Percentiles rank a stretch among this genome's conserved stretches.
Conservation (phyloP, 2,113 vertebrate species). For the Pipra filicauda region DNA sequence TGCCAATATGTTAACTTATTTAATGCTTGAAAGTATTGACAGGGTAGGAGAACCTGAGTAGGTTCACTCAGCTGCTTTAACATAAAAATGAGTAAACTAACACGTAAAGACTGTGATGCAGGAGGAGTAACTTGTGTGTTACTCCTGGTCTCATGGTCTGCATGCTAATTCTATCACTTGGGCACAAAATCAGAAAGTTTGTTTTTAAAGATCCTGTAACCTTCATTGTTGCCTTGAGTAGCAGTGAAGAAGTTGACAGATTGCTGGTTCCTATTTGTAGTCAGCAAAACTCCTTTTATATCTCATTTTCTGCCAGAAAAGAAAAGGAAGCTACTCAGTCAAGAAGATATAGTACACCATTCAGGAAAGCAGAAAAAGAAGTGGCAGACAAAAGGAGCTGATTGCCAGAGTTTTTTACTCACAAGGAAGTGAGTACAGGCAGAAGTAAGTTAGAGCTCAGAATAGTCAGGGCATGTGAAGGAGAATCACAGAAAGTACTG, state of each 20-base stretch:
- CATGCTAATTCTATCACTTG: not conserved
- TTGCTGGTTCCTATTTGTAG: constrained; percentile 16
- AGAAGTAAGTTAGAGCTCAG: not conserved
- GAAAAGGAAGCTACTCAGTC: constrained; percentile 22
- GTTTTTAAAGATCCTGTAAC: constrained; percentile 12
- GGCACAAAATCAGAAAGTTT: not conserved
- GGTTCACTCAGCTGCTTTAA: not conserved
- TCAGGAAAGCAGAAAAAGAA: constrained; percentile 18
- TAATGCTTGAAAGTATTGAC: not conserved
- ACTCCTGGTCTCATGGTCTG: not conserved
- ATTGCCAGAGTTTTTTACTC: not conserved
- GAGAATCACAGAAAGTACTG: not conserved
- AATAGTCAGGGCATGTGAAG: not conserved
- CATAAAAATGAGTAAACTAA: not conserved
- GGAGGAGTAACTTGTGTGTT: not conserved
- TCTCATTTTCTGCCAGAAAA: constrained; percentile 17
- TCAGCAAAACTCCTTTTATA: constrained; percentile 19
- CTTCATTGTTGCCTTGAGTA: not conserved
- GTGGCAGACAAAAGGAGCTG: constrained; percentile 36
- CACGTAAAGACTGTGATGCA: not conserved
- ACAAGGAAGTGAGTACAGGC: not conserved
- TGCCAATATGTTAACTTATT: not conserved
- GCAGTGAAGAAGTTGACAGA: not conserved
- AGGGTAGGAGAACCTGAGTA: not conserved
- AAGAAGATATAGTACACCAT: not conserved